Conservation (phyloP, 1,140 invertebrate genomes). For the Ceratosolen fusciceps region DNA sequence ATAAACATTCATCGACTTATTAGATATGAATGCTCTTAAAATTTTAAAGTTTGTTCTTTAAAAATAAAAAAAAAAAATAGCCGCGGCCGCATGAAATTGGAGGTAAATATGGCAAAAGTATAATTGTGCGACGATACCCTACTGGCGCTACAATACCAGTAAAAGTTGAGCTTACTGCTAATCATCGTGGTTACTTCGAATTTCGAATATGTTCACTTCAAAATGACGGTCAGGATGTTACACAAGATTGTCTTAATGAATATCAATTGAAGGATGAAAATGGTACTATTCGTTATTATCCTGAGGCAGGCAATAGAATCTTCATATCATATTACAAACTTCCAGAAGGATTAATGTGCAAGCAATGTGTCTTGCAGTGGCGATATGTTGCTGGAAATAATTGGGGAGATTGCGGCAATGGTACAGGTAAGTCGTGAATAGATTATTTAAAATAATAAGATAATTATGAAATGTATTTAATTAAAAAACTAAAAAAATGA, state of each 20-base stretch:
- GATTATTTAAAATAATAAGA: too few relatives aligned
- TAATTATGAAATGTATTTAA: too few relatives aligned
- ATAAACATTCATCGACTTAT: not conserved
- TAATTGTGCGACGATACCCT: constrained; percentile 84
- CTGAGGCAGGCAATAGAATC: constrained; percentile 82
- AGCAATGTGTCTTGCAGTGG: constrained; percentile 87
- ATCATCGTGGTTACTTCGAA: constrained; percentile 89
- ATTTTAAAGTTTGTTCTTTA: not conserved
- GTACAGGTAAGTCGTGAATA: constrained; percentile 62
- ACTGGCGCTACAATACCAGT: constrained; percentile 79
- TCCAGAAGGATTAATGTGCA: constrained; percentile 79
- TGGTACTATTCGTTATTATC: constrained; percentile 77
- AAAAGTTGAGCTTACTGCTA: constrained; percentile 83
- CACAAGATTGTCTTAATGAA: constrained; percentile 84
- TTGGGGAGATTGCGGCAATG: constrained; percentile 82
- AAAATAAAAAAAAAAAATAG: constrained; percentile 50
- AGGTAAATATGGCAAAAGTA: constrained; percentile 84
- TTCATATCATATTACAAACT: constrained; percentile 83
- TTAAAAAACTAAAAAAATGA: too few relatives aligned
- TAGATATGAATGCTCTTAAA: not conserved
- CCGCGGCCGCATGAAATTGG: constrained; percentile 87
- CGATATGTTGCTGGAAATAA: constrained; percentile 85
- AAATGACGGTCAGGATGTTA: constrained; percentile 72
- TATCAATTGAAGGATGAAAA: constrained; percentile 76
- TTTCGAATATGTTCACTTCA: constrained; percentile 85